A percentile compares a stretch with the other conserved stretches of the same genome.
phyloP scores from a whole-genome alignment of 2,797 vertebrate species.

The Gallirallus australis region DNA sequence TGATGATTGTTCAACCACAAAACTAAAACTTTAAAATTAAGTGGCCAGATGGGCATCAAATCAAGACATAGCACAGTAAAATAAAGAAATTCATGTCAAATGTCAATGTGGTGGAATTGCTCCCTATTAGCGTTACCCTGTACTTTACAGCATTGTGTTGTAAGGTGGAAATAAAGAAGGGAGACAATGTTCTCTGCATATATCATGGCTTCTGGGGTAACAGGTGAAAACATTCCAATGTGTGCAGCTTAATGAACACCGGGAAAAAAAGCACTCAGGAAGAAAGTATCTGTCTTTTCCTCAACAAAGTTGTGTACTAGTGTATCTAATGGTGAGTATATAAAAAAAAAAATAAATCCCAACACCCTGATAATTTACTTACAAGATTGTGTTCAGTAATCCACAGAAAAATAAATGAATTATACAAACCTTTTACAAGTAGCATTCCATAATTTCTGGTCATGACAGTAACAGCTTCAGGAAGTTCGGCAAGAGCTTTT shows the following conservation, averaged over 20 bases:
- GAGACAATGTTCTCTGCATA: background rate
- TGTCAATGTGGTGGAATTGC: background rate
- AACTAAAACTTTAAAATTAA: background rate
- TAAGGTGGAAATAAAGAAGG: background rate
- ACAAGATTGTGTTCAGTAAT: background rate
- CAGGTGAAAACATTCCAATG: background rate
- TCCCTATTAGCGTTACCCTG: background rate
- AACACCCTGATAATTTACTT: background rate
- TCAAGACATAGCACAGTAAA: background rate
- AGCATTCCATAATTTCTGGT: background rate
- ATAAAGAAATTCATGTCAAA: background rate
- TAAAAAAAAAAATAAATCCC: no score
- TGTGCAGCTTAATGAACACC: background rate
- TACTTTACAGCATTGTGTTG: background rate
- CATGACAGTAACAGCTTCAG: background rate
- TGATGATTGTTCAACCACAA: background rate
- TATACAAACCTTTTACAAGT: background rate
- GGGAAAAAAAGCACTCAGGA: background rate
- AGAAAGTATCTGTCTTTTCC: background rate
- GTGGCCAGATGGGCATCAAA: background rate
- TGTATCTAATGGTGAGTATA: background rate
- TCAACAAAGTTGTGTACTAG: background rate
- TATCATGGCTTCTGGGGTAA: background rate
- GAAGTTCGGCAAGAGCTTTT: background rate
- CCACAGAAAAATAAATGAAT: background rate